These are phyloP conservation scores for Hemiprocne comata DNA, from an alignment of 2,113 vertebrate species.

Conservation along the genomic window DNA sequence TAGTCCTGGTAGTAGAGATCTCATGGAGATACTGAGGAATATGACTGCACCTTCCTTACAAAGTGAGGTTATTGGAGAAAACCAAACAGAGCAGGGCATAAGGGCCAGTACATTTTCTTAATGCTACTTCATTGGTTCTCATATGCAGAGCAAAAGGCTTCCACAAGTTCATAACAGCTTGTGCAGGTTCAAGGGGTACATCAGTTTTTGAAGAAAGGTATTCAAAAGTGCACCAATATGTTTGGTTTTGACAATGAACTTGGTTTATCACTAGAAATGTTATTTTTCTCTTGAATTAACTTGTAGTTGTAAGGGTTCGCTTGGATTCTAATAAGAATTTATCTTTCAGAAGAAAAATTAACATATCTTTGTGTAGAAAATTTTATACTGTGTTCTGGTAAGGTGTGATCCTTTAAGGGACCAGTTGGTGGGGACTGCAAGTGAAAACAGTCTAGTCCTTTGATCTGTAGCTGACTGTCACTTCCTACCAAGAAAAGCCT, in stretches of 20 bases:
- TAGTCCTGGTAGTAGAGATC: background rate
- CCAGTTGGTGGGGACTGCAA: background rate
- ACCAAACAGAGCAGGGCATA: background rate
- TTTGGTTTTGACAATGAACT: background rate
- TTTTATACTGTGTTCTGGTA: background rate
- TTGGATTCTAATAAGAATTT: background rate
- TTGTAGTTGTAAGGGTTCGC: background rate
- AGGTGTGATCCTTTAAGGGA: background rate
- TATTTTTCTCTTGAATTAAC: background rate
- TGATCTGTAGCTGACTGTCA: slow-evolving; percentile 45
- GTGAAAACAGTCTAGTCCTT: background rate
- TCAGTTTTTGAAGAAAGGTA: background rate
- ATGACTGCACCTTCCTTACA: background rate
- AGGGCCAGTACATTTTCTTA: background rate
- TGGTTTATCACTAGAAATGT: background rate
- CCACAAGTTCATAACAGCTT: background rate
- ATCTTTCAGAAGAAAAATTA: background rate
- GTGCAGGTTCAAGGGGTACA: background rate
- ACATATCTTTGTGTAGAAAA: background rate
- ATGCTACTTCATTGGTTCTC: background rate
- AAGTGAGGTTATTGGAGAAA: background rate
- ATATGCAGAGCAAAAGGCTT: background rate
- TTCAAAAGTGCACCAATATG: background rate
- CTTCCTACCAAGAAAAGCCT: slow-evolving; percentile 36
- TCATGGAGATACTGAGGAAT: background rate